Evolutionary conservation across 2,888 invertebrate species (phyloP), one percentile per base, ranked within the genome.

Genomic region (Notodromas monacha): DNA sequence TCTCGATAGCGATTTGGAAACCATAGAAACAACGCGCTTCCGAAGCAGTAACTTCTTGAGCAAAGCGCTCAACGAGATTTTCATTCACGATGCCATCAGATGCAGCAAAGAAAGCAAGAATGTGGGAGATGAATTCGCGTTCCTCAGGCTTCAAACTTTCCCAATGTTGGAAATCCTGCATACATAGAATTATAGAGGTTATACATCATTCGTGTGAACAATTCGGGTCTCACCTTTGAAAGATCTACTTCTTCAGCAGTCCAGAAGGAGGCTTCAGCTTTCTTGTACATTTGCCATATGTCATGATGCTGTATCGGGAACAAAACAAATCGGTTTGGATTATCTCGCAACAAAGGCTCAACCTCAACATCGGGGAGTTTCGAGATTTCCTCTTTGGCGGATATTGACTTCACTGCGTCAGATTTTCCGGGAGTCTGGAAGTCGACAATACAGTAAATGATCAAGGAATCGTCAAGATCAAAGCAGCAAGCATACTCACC

Each of bases 51-150:
- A 57, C 53, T 36, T 57, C 57, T 31, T 51, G 46, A 26, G 47
- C 45, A 41, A 57, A 35, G 3, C 26, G 4, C 2, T 13, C 12
- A 3, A 53, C 54, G 43, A 57, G 40, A 40, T 58, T 57, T 41
- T 57, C 57, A 40, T 56, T 56, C 26, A 58, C 57, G 36, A 57
- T 58, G 16, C 57, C 57, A 44, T 57, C 57, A 38, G 55, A 55
- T 11, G 57, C 57, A 30, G 57, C 57, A 42, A 57, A 57, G 43
- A 57, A 57, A 12, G 57, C 57, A 12, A 58, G 43, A 2, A 58
- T 51, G 37, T 55, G 49, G 2, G 51, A 51, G 34, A 57, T 48
- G 40, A 57, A 57, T 38, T 52, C 50, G 32, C 43, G 42, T 40
- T 57, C 57, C 12, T 50, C 47, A 12, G 42, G 40, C 34, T 46